Conservation (phyloP, 2,113 vertebrate species). For the Oreochromis spilurus region DNA sequence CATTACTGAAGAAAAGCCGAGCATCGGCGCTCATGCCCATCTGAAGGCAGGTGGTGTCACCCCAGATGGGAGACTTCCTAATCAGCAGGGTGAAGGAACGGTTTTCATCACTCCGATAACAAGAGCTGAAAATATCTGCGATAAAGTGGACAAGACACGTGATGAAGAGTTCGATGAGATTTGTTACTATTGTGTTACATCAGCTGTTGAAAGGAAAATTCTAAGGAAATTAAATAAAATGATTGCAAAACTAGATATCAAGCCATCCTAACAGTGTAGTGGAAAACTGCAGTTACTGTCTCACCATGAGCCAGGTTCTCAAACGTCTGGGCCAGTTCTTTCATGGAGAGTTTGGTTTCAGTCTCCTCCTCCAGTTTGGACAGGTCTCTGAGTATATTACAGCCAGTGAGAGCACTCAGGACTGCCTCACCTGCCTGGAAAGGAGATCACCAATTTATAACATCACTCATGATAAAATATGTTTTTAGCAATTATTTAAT, state of each 20-base stretch:
- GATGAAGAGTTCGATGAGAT: not conserved
- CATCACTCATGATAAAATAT: not conserved
- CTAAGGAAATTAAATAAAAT: not conserved
- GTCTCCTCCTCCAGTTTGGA: too few species aligned
- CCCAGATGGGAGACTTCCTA: not conserved
- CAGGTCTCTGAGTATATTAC: too few species aligned
- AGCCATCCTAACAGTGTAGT: not conserved
- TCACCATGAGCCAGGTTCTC: slow-evolving; percentile 81
- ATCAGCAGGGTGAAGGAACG: not conserved
- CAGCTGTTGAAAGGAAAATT: not conserved
- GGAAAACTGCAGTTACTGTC: not conserved
- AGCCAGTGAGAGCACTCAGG: too few species aligned
- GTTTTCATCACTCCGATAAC: not conserved
- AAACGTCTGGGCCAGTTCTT: slow-evolving; percentile 79
- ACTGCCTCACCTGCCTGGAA: slow-evolving; percentile 73
- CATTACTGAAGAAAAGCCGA: slow-evolving; percentile 84
- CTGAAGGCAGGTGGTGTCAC: slow-evolving; percentile 79
- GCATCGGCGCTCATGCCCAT: slow-evolving; percentile 81
- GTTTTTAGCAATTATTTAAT: not conserved
- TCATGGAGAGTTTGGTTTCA: slow-evolving; percentile 37
- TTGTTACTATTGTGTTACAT: not conserved
- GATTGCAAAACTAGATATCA: not conserved
- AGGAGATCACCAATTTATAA: not conserved
- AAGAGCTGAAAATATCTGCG: slow-evolving; percentile 76
- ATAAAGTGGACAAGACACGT: not conserved